phyloP scores from a whole-genome alignment of 1,140 invertebrate genomes.

The Euschistus heros region DNA sequence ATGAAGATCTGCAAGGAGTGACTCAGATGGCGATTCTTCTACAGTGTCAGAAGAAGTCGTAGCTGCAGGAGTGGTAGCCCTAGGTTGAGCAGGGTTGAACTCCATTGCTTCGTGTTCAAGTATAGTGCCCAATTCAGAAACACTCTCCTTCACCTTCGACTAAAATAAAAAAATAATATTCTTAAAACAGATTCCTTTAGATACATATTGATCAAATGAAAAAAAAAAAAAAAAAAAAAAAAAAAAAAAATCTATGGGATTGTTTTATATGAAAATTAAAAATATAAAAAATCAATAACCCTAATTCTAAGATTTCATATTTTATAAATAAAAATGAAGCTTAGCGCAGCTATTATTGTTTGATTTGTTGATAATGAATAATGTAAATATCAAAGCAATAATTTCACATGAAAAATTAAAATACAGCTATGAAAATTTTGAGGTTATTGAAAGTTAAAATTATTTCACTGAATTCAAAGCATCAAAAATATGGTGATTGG shows the following conservation, averaged over 20 bases:
- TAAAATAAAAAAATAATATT: conserved; percentile 34
- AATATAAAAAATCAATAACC: neutral
- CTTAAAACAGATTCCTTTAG: neutral
- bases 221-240: neutral
- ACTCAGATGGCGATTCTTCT: conserved; percentile 12
- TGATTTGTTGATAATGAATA: too few relatives aligned
- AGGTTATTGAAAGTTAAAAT: too few relatives aligned
- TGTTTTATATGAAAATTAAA: neutral
- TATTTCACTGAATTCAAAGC: too few relatives aligned
- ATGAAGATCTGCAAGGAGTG: conserved; percentile 5
- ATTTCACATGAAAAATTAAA: too few relatives aligned
- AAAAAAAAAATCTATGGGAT: neutral
- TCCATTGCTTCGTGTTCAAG: conserved; percentile 86
- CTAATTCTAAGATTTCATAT: too few relatives aligned
- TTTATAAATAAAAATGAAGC: too few relatives aligned
- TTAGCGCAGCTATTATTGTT: too few relatives aligned
- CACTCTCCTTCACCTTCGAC: conserved; percentile 50
- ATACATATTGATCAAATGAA: neutral
- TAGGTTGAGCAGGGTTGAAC: conserved; percentile 42
- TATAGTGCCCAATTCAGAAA: conserved; percentile 82
- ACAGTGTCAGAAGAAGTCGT: neutral
- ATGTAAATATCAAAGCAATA: too few relatives aligned
- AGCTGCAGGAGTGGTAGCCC: conserved; percentile 3
- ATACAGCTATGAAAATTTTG: too few relatives aligned
- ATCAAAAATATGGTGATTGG: too few relatives aligned